Conservation (phyloP, 2,888 invertebrate species). For the Cyclophora punctaria region DNA sequence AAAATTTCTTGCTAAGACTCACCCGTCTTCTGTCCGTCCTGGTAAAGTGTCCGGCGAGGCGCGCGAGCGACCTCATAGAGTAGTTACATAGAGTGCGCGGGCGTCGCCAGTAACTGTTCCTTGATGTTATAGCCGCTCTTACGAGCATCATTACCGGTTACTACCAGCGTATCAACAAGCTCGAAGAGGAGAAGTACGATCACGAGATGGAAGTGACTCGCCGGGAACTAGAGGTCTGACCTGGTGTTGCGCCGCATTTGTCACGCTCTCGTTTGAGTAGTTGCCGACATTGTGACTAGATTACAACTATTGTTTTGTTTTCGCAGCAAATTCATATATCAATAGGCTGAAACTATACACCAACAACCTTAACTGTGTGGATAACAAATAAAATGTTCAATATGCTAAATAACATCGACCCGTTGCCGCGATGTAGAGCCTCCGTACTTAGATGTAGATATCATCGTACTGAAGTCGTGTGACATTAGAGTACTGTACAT, state of each 20-base stretch:
- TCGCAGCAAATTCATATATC: slow-evolving; percentile 61
- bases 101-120: slow-evolving; percentile 47
- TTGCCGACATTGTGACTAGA: slow-evolving; percentile 70
- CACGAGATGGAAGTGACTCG: slow-evolving; percentile 96
- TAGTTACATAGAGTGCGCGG: slow-evolving; percentile 16
- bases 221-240: slow-evolving; percentile 95
- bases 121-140: slow-evolving; percentile 77
- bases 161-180: slow-evolving; percentile 86
- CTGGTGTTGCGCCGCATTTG: slow-evolving; percentile 53
- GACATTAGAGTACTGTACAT: slow-evolving; percentile 43
- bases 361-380: slow-evolving; percentile 67
- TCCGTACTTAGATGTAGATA: slow-evolving; percentile 58
- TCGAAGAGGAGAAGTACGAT: slow-evolving; percentile 97
- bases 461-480: slow-evolving; percentile 53
- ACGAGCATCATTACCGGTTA: slow-evolving; percentile 84
- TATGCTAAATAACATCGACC: slow-evolving; percentile 67
- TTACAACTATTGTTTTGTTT: slow-evolving; percentile 58
- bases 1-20: slow-evolving; percentile 49
- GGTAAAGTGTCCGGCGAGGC: slow-evolving; percentile 32
- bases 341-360: slow-evolving; percentile 56
- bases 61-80: slow-evolving; percentile 1
- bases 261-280: slow-evolving; percentile 68
- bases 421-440: slow-evolving; percentile 56
- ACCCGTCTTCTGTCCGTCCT: slow-evolving; percentile 51
- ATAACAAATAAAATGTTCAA: slow-evolving; percentile 59